Base-by-base conservation (phyloP, 2,888 invertebrate genomes). In the Troilus luridus region DNA sequence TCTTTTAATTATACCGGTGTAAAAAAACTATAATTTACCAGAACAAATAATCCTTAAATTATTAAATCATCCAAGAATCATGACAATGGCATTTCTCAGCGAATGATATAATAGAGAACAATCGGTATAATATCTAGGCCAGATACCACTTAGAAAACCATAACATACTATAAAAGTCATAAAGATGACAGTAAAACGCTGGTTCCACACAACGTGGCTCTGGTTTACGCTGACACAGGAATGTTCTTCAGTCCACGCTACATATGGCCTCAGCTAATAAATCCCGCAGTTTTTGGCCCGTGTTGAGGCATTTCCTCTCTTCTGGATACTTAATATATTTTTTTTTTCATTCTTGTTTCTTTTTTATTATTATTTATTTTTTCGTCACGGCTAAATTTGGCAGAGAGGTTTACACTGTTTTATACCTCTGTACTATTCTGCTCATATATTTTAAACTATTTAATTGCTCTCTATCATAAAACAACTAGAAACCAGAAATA, bases 121-220 rank as follows among this genome's bases (percentile, higher is more conserved):
- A 6, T 5, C 10, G 1, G n/a, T 54, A 12, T 12, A 12, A n/a
- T 85, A 85, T 85, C 56, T 85, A 85, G 12, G 72, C 27, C 72
- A 77, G 72, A 17, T 41, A 77, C 27, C 72, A 77, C 17, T 41
- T 77, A 77, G 12, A 77, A 77, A n/a, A 85, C 85, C 56, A n/a
- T 58, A 85, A 56, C 56, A 85, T 17, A 56, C 85, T 56, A 85
- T 85, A n/a, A 85, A 54, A 56, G 85, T 58, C n/a, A 85, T 85
- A 21, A 85, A 85, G 85, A 54, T 56, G 56, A 58, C 21, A 19
- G 11, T 85, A 58, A 85, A 85, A 10, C 56, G 85, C 9, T 85
- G 85, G n/a, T 12, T n/a, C n/a, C 56, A n/a, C 5, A 85, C 21
- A 56, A 58, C 8, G n/a, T 11, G 56, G 12, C 11, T 14, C 56